phyloP scores from a whole-genome alignment of 2,113 vertebrate genomes.

The Cromileptes altivelis region DNA sequence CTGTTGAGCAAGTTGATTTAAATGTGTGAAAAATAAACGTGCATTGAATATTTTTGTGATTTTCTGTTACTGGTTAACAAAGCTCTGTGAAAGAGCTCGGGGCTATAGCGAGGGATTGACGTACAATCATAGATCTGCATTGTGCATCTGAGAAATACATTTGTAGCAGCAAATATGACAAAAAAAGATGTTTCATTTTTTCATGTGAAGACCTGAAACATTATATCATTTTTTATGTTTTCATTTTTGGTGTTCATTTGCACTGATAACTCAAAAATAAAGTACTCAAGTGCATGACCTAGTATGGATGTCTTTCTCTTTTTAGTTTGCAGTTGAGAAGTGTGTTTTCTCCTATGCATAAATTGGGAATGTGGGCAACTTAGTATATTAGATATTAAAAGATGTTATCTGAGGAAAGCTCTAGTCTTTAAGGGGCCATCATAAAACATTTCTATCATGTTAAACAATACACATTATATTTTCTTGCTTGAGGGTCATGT shows the following conservation, averaged over 20 bases:
- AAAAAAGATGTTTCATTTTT: conserved; percentile 76
- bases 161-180: conserved; percentile 82
- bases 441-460: background rate
- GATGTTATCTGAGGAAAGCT: background rate
- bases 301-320: conserved; percentile 69
- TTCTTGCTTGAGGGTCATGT: background rate
- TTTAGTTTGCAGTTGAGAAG: conserved; percentile 22
- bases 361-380: background rate
- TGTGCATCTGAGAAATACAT: conserved; percentile 82
- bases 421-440: background rate
- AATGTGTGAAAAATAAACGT: conserved; percentile 83
- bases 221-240: conserved; percentile 84
- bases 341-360: background rate
- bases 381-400: no score
- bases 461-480: background rate
- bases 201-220: conserved; percentile 82
- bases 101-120: conserved; percentile 75
- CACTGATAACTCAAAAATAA: conserved; percentile 90
- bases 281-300: conserved; percentile 87
- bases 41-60: conserved; percentile 82
- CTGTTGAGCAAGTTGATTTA: conserved; percentile 79
- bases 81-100: conserved; percentile 70
- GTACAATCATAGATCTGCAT: conserved; percentile 83
- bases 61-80: conserved; percentile 82
- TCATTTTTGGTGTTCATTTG: conserved; percentile 89